Evolutionary conservation across 2,888 invertebrate species (phyloP), one percentile per base, ranked within the genome.

Genomic region (Tortrix viridana): DNA sequence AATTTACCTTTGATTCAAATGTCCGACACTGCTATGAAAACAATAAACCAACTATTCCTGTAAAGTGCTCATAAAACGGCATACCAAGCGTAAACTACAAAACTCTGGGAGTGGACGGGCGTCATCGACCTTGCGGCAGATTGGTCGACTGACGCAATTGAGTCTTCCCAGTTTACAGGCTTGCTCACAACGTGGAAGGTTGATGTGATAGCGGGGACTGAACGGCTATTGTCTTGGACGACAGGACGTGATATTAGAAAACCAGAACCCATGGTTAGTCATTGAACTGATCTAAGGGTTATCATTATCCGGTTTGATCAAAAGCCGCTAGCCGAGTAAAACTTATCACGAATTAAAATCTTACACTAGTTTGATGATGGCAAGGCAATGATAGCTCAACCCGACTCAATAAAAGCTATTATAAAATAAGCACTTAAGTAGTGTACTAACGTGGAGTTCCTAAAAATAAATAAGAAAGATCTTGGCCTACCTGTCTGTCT

Each of bases 111-210:
- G 32, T 56, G 62, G 62, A 26, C 49, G 60, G 65, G 68, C 71
- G 67, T 71, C 68, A 70, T 56, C 71, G 79, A 77, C 84, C 85
- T 84, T 84, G 84, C 69, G 49, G 66, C 60, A 73, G 71, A 67
- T 81, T 79, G 76, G 74, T 72, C 67, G 69, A 62, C 67, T 74
- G 78, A 76, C 75, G 77, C 78, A 84, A 82, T 77, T 77, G 74
- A 70, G 70, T 71, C 72, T 71, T 80, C 78, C 77, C 77, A 73
- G 65, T 60, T 32, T 62, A 54, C 5, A 46, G 46, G 46, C 16
- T 20, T 37, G 46, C 46, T 47, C 53, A 53, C 22, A 47, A 19
- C 18, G 22, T 14, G 53, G 53, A 53, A 53, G 53, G 53, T 53
- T 41, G 38, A 22, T 53, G 38, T 38, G 53, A 53, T 41, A 52